A percentile compares a stretch with the other conserved stretches of the same genome.
Conservation (phyloP, 2,113 vertebrate genomes). For the Zosterops borbonicus region DNA sequence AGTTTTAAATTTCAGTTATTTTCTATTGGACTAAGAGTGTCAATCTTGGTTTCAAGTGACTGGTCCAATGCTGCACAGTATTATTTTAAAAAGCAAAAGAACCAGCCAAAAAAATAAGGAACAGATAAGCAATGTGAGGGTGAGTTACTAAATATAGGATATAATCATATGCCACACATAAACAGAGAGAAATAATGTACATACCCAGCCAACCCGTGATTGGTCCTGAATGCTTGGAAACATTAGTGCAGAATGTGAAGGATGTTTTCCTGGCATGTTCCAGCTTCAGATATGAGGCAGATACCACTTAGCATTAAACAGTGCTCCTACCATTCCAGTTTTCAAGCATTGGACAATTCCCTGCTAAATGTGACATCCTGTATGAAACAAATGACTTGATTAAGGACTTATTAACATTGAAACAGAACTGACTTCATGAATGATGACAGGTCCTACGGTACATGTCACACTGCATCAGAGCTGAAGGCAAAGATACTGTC, state of each 20-base stretch:
- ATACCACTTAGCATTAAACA: slow-evolving; percentile 51
- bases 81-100: slow-evolving; percentile 29
- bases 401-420: slow-evolving; percentile 68
- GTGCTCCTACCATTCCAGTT: slow-evolving; percentile 34
- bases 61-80: not conserved
- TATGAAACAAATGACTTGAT: slow-evolving; percentile 69
- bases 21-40: slow-evolving; percentile 10
- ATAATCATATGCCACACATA: not conserved
- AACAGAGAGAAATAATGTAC: not conserved
- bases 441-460: slow-evolving; percentile 55
- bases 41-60: not conserved
- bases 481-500: slow-evolving; percentile 26
- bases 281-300: slow-evolving; percentile 33
- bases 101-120: not conserved
- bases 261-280: slow-evolving; percentile 46
- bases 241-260: slow-evolving; percentile 19
- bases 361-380: slow-evolving; percentile 65
- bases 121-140: not conserved
- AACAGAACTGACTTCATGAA: slow-evolving; percentile 56
- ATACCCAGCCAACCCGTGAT: slow-evolving; percentile 11
- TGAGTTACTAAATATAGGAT: not conserved
- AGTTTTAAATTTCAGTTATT: not conserved
- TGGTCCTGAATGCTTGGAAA: slow-evolving; percentile 36
- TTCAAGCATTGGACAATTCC: slow-evolving; percentile 46
- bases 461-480: slow-evolving; percentile 50